Evolutionary conservation across 1,140 invertebrate genomes (phyloP).

Genomic region (Potamilus streckersoni): DNA sequence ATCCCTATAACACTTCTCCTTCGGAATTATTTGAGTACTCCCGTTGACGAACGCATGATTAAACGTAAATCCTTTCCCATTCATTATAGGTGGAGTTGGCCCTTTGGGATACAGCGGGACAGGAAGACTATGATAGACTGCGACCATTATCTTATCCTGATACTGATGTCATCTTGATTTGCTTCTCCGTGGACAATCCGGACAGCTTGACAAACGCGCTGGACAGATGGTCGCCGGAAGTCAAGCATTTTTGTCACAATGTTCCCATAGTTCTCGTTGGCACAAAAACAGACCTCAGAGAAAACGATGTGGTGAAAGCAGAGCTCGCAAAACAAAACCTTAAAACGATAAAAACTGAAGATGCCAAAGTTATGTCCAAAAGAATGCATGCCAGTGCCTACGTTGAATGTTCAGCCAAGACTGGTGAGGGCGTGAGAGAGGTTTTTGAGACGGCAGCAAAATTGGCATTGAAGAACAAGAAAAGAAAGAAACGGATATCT

Average conservation of each 20-base stretch:
- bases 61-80: too few relatives aligned
- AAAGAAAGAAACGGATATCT: neutral
- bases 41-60: too few relatives aligned
- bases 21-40: too few relatives aligned
- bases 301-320: neutral
- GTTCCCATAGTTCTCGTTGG: neutral
- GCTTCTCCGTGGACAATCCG: neutral
- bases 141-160: slow-evolving; percentile 5
- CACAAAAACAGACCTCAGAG: neutral
- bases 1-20: too few relatives aligned
- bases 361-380: too few relatives aligned
- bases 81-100: neutral
- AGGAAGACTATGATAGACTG: slow-evolving; percentile 3
- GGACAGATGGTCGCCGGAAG: neutral
- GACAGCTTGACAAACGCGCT: neutral
- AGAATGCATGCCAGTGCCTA: neutral
- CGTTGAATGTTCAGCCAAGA: slow-evolving; percentile 14
- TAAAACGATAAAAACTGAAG: neutral
- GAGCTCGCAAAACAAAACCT: neutral
- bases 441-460: slow-evolving; percentile 15
- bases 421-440: slow-evolving; percentile 3
- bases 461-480: neutral
- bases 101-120: slow-evolving; percentile 4
- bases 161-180: neutral
- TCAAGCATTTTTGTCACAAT: slow-evolving; percentile 7